Conservation (phyloP, 1,140 invertebrate genomes). For the Bombus terrestris region DNA sequence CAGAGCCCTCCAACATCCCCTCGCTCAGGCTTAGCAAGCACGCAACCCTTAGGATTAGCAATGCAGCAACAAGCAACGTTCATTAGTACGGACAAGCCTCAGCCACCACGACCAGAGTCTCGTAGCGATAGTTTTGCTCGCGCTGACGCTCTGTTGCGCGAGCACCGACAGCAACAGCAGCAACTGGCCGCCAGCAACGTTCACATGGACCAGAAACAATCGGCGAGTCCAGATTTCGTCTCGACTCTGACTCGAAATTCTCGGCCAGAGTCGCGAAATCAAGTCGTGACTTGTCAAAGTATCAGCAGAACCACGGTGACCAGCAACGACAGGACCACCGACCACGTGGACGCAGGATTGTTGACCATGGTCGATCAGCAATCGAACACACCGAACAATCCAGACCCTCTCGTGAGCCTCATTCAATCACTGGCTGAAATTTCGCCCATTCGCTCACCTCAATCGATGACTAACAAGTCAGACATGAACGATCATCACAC, state of each 20-base stretch:
- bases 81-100: conserved; percentile 46
- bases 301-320: conserved; percentile 47
- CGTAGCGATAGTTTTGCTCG: conserved; percentile 76
- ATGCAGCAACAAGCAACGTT: conserved; percentile 50
- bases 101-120: conserved; percentile 75
- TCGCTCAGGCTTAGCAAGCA: conserved; percentile 67
- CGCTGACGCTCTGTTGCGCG: conserved; percentile 73
- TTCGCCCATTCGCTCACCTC: conserved; percentile 70
- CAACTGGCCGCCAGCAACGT: conserved; percentile 26
- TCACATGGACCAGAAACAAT: conserved; percentile 45
- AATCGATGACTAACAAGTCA: conserved; percentile 71
- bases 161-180: conserved; percentile 67
- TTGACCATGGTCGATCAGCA: conserved; percentile 81
- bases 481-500: conserved; percentile 59
- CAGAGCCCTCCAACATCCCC: conserved; percentile 80
- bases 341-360: conserved; percentile 78
- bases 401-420: conserved; percentile 79
- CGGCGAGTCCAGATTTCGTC: conserved; percentile 37
- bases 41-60: conserved; percentile 70
- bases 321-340: conserved; percentile 68
- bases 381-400: conserved; percentile 13
- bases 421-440: conserved; percentile 81
- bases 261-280: conserved; percentile 66
- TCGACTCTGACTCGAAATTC: conserved; percentile 32
- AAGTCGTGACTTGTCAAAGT: conserved; percentile 63